Evolutionary conservation across 2,797 vertebrate genomes (phyloP).

Genomic region (Alosa sapidissima): DNA sequence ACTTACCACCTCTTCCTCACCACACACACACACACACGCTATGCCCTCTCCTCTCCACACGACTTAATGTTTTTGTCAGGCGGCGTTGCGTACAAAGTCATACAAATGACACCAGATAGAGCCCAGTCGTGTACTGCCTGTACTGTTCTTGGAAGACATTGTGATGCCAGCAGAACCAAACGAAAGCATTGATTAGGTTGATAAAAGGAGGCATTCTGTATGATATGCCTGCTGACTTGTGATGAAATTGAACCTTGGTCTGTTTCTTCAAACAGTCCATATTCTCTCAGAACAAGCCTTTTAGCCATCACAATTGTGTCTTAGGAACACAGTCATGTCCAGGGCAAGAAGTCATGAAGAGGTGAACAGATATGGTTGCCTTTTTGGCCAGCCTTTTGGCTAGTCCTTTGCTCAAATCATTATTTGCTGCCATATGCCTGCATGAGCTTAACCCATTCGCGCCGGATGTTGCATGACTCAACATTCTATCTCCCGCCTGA

Average conservation of each 20-base stretch:
- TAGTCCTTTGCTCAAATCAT: neutral
- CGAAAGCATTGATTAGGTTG: neutral
- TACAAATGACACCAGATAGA: neutral
- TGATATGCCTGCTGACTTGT: neutral
- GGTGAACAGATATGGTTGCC: neutral
- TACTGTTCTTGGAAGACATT: neutral
- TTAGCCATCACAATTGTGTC: neutral
- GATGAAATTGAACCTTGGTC: neutral
- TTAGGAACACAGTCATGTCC: neutral
- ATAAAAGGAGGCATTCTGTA: neutral
- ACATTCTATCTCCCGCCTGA: too few species aligned
- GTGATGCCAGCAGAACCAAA: neutral
- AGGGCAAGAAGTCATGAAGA: neutral
- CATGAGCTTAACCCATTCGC: neutral
- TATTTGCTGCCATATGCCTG: neutral
- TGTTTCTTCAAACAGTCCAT: neutral
- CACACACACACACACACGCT: neutral
- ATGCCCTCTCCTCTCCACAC: neutral
- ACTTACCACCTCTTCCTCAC: neutral
- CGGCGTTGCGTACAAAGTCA: neutral
- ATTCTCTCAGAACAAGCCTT: neutral
- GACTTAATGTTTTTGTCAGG: constrained; percentile 5
- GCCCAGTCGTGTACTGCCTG: neutral
- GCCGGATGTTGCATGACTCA: too few species aligned
- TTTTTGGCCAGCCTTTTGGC: neutral